Base-by-base conservation (phyloP, 2,888 invertebrate genomes). In the Epirrhoe tristata region DNA sequence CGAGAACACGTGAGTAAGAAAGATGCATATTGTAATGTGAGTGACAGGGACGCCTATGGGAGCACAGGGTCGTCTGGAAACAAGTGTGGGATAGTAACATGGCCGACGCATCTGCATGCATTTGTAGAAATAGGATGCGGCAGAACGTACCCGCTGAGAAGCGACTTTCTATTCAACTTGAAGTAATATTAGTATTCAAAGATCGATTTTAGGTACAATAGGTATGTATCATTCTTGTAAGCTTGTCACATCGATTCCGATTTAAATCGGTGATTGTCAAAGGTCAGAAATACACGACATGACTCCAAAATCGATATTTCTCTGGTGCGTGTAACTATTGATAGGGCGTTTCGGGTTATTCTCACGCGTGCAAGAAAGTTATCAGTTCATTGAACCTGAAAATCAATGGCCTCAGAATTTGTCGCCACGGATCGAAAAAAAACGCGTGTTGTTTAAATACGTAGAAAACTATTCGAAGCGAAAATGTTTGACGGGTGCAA, bases 31-130 rank as follows among this genome's bases (percentile, higher is more conserved):
- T 68, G 48, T 58, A 39, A 69, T 73, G 66, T 32, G 84, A 65
- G 69, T 17, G 79, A 90, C 58, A 73, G 84, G 77, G 91, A 88
- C 57, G 69, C 74, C 61, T 74, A 74, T 78, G 71, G 70, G 70
- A 80, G 76, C 79, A 75, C 77, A 77, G 76, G 76, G 71, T 76
- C 81, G 82, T 75, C 78, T 80, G 63, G 56, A 58, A 75, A 82
- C 82, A 78, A 86, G 84, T 86, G 71, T 64, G 68, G 67, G 58
- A 61, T 82, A 82, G 82, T 84, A 93, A 90, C 84, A 93, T 93
- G 93, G 93, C 91, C 82, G 90, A 80, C 86, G 91, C 92, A 91
- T 88, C 88, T 90, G 90, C 85, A 90, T 89, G 84, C 84, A 85
- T 82, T 83, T 81, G 80, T 80, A 80, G 78, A 75, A 80, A 79